Base-by-base conservation (phyloP, 2,113 vertebrate species). In the Chascanopsetta lugubris region DNA sequence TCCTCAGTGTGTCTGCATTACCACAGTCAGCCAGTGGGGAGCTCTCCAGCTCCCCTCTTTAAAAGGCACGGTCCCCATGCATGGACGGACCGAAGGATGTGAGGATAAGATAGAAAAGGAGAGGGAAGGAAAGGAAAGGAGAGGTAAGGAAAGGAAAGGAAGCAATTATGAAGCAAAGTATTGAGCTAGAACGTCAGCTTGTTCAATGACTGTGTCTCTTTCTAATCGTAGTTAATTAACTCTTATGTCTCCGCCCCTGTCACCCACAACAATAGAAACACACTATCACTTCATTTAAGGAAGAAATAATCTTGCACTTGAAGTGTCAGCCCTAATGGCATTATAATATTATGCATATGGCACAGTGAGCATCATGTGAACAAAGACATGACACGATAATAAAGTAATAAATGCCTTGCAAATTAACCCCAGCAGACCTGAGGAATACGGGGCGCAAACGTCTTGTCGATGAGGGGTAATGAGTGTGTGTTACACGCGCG, bases 181-280 rank as follows among this genome's bases (percentile, higher is more conserved):
- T 72, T 55, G 40, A 75, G 71, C 66, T 66, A 72, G 62, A 80
- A 72, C 69, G 40, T 68, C 9, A 62, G 68, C 75, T 72, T 71
- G 81, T 77, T 85, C 83, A 55, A 22, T 68, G 80, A 80, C 70
- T 79, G 80, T 65, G 54, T 64, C 75, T 85, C 61, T 64, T 69
- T 73, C 75, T 89, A 84, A 82, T 85, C 76, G 82, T 59, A 38
- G 77, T 84, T 90, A 88, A 91, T 91, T 89, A 90, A 90, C 85
- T 86, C 86, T 75, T 86, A 61, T 77, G 79, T 83, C 80, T 76
- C 79, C 83, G 85, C 79, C 76, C 75, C 70, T 91, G 83, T 90
- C 88, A 89, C 83, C 69, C 71, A 61, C 77, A 80, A 89, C 89
- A 91, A 90, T 87, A 75, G 83, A 72, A 87, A 87, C 81, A 47